These are phyloP conservation scores for Zosterops borbonicus DNA, from an alignment of 2,113 vertebrate genomes.

Conservation along the genomic window DNA sequence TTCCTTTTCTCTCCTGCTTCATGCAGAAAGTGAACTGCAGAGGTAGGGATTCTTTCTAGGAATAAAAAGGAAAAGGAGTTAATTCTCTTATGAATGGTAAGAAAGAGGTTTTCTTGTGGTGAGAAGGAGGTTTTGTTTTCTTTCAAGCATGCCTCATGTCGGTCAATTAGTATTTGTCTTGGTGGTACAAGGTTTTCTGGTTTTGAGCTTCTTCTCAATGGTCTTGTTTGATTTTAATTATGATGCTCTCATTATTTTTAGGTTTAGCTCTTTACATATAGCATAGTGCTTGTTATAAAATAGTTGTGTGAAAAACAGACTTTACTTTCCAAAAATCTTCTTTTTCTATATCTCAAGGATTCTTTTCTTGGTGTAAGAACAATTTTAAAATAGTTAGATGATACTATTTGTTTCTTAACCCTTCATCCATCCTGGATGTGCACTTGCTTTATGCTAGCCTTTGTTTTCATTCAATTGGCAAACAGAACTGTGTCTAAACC, in stretches of 20 bases:
- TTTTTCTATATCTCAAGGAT: not conserved
- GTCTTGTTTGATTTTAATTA: not conserved
- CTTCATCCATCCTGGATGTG: not conserved
- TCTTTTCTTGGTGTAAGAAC: not conserved
- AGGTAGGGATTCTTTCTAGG: not conserved
- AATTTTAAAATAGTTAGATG: not conserved
- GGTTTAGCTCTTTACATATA: not conserved
- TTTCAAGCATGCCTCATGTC: accelerated
- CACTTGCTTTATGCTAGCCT: not conserved
- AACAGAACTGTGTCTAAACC: not conserved
- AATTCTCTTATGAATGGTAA: not conserved
- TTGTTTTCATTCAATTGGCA: not conserved
- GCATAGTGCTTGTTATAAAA: not conserved
- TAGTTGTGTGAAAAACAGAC: not conserved
- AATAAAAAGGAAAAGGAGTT: not conserved
- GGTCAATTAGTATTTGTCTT: not conserved
- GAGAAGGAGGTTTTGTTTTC: not conserved
- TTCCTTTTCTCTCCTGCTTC: not conserved
- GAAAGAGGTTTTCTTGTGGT: not conserved
- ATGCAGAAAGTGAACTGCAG: not conserved
- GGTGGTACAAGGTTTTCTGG: not conserved
- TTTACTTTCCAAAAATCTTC: not conserved
- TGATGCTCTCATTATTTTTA: not conserved
- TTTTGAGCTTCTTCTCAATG: not conserved
- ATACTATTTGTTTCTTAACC: not conserved